Conservation (phyloP, 1,140 invertebrate species). For the Hylyphantes graminicola region DNA sequence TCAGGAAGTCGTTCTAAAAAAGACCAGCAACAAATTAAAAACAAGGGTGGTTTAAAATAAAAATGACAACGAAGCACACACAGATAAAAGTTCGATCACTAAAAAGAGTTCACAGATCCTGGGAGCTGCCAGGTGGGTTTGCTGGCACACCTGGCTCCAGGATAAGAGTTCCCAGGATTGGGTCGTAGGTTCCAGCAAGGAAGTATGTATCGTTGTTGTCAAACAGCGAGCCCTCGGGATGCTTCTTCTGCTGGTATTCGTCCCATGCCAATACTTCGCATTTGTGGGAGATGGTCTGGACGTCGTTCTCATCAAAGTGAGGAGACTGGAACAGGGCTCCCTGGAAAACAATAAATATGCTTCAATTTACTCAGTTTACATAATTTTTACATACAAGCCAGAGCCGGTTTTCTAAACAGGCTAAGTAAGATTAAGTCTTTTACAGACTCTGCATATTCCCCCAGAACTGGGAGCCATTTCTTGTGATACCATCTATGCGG, state of each 20-base stretch:
- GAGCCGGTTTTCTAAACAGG: too few species aligned
- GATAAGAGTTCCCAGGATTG: conserved; percentile 77
- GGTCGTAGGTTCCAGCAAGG: conserved; percentile 90
- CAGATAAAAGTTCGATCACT: conserved; percentile 31
- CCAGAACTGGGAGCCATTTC: too few species aligned
- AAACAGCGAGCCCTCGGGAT: conserved; percentile 75
- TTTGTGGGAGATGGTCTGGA: conserved; percentile 97
- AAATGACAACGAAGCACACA: conserved; percentile 14
- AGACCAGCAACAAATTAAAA: conserved; percentile 31
- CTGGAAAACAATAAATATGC: conserved; percentile 70
- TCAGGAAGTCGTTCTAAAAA: not conserved
- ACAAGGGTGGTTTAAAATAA: conserved; percentile 17
- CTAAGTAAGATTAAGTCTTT: too few species aligned
- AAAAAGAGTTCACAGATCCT: conserved; percentile 32
- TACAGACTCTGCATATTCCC: too few species aligned
- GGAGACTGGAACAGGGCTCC: conserved; percentile 88
- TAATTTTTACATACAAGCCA: too few species aligned
- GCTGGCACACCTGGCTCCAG: conserved; percentile 74
- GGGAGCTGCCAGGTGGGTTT: conserved; percentile 5
- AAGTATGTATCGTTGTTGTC: conserved; percentile 93
- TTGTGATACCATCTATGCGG: too few species aligned
- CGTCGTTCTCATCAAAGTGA: conserved; percentile 94
- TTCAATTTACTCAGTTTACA: not conserved
- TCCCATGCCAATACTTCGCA: conserved; percentile 87
- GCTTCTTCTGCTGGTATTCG: conserved; percentile 77